Evolutionary conservation across 1,140 invertebrate species (phyloP).

Genomic region (Teleopsis dalmanni): DNA sequence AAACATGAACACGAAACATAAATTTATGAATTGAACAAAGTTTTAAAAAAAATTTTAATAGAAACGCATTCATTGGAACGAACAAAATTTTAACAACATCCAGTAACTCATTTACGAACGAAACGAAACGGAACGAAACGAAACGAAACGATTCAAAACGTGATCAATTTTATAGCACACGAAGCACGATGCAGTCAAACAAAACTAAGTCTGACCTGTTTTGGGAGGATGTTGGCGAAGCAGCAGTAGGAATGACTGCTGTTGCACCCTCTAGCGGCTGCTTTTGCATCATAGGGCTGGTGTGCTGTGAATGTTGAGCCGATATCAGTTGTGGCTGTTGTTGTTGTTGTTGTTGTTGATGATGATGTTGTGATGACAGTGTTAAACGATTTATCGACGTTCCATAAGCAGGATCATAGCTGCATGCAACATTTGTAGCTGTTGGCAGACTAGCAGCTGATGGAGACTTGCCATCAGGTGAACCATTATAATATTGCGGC

Average conservation of each 20-base stretch:
- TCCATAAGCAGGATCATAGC: constrained; percentile 31
- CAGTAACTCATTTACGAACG: too few species aligned
- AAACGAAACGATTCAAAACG: too few species aligned
- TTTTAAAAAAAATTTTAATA: too few species aligned
- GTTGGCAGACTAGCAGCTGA: background rate
- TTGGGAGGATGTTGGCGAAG: constrained; percentile 6
- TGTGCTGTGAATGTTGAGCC: background rate
- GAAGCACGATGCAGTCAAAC: constrained; percentile 8
- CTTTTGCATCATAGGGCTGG: background rate
- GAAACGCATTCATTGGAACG: too few species aligned
- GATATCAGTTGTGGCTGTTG: constrained; percentile 5
- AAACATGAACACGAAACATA: too few species aligned
- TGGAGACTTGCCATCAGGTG: constrained; percentile 22
- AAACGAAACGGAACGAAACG: too few species aligned
- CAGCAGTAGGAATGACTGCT: constrained; percentile 4
- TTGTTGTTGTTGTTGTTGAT: constrained; percentile 10
- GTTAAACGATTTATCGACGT: constrained; percentile 22
- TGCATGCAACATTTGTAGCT: constrained; percentile 16
- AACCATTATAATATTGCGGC: constrained; percentile 35
- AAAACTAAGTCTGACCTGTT: constrained; percentile 13
- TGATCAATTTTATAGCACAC: too few species aligned
- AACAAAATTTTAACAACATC: too few species aligned
- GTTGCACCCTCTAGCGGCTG: constrained; percentile 6
- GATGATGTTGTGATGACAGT: constrained; percentile 12
- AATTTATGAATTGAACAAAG: too few species aligned